Conservation (phyloP, 1,140 invertebrate species). For the Procambarus virginalis region DNA sequence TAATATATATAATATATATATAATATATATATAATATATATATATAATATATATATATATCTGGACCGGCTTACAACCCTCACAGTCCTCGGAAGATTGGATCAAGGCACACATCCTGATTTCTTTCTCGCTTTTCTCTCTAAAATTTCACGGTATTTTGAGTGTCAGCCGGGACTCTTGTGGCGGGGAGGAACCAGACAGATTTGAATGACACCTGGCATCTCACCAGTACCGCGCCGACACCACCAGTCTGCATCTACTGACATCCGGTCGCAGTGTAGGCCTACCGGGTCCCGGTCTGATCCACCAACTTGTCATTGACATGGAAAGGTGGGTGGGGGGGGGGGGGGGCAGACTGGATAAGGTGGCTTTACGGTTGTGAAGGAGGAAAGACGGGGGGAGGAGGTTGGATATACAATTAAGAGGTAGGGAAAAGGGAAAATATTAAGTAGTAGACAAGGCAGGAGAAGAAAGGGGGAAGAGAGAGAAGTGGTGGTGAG, state of each 20-base stretch:
- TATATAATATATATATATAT: no score
- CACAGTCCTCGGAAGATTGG: background rate
- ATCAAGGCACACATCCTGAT: background rate
- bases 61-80: background rate
- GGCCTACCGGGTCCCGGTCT: background rate
- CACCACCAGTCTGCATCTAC: background rate
- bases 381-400: background rate
- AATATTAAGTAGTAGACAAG: background rate
- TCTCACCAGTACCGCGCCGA: background rate
- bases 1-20: no score
- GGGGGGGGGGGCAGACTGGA: background rate
- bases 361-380: background rate
- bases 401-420: background rate
- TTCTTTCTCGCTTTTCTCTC: background rate
- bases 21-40: no score
- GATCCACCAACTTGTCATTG: conserved; percentile 9
- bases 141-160: background rate
- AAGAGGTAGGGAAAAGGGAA: background rate
- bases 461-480: background rate
- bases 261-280: background rate
- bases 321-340: background rate
- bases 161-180: background rate
- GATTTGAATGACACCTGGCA: background rate
- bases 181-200: background rate
- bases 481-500: background rate